phyloP scores from a whole-genome alignment of 2,888 invertebrate species.

The Nasonovia ribisnigri region DNA sequence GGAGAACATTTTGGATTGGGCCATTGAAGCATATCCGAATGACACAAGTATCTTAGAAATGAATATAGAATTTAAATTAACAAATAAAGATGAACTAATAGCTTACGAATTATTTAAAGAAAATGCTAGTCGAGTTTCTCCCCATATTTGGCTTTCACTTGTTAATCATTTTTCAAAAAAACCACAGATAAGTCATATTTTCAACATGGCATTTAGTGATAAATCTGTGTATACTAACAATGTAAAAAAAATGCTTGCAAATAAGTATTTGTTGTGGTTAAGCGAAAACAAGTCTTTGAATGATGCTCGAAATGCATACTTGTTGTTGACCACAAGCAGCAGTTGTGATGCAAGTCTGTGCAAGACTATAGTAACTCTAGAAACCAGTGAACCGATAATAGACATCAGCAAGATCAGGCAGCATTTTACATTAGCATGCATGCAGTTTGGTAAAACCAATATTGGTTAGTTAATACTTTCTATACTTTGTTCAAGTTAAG shows the following conservation, averaged over 20 bases:
- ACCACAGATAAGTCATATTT: neutral
- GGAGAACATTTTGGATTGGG: neutral
- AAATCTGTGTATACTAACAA: neutral
- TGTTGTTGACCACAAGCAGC: neutral
- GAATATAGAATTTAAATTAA: neutral
- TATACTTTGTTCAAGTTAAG: neutral
- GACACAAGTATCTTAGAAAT: conserved; percentile 25
- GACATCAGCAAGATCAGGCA: conserved; percentile 22
- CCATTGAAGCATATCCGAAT: neutral
- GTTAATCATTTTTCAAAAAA: neutral
- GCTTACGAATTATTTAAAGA: conserved; percentile 35
- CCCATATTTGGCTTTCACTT: neutral
- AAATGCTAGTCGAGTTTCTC: neutral
- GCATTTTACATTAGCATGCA: conserved; percentile 45
- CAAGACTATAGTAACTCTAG: conserved; percentile 26
- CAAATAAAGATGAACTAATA: neutral
- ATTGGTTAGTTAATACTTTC: conserved; percentile 4
- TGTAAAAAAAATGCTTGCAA: conserved; percentile 21
- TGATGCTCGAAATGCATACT: conserved; percentile 8
- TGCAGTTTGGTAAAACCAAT: conserved; percentile 54
- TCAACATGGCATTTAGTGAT: conserved; percentile 30
- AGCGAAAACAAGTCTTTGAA: conserved; percentile 1
- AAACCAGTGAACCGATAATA: conserved; percentile 16
- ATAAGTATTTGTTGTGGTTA: conserved; percentile 14
- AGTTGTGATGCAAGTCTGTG: conserved; percentile 21